Conservation (phyloP, 2,113 vertebrate species). For the Eira barbara region DNA sequence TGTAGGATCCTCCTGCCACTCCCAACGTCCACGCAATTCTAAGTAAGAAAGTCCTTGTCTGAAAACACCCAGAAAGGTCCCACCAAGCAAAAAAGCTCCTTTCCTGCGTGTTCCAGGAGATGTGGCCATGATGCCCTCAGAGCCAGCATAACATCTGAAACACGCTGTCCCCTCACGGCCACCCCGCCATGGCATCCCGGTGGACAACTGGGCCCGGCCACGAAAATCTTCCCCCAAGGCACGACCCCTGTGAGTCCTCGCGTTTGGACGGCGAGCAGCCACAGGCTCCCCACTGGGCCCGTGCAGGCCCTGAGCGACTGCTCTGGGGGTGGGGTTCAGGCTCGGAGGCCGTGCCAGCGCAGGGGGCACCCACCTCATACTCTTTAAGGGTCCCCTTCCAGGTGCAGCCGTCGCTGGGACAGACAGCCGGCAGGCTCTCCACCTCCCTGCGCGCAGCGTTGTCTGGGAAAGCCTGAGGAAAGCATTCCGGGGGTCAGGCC, state of each 20-base stretch:
- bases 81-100: too few relatives aligned
- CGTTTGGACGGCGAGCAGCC: not conserved
- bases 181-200: accelerated
- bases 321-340: not conserved
- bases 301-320: accelerated
- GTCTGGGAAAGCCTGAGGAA: slow-evolving; percentile 92
- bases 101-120: accelerated
- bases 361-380: slow-evolving; percentile 87
- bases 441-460: slow-evolving; percentile 95
- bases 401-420: slow-evolving; percentile 86
- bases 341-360: not conserved
- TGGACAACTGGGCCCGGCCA: accelerated
- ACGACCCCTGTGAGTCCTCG: accelerated
- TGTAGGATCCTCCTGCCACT: accelerated
- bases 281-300: not conserved
- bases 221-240: accelerated
- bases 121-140: accelerated
- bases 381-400: slow-evolving; percentile 95
- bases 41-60: not conserved
- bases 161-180: accelerated
- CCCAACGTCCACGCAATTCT: accelerated
- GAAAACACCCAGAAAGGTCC: not conserved
- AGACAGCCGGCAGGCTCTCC: slow-evolving; percentile 91
- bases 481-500: not conserved
- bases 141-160: accelerated